These are phyloP conservation scores for Busseola fusca DNA, from an alignment of 2,888 invertebrate genomes.

Conservation along the genomic window DNA sequence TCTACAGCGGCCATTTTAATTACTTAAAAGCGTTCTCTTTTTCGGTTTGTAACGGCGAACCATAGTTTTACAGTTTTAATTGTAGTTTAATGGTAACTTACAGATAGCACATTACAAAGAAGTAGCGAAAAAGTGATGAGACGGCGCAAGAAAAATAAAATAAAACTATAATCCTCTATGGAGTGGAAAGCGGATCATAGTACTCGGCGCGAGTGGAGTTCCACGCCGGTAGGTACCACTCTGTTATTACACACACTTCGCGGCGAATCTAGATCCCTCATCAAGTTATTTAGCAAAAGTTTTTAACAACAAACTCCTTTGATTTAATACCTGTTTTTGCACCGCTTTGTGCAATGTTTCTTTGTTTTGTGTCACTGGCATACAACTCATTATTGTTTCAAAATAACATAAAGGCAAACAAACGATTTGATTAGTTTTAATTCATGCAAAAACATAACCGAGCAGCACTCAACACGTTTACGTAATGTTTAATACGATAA, in stretches of 20 bases:
- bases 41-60: constrained; percentile 76
- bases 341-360: not conserved
- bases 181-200: constrained; percentile 52
- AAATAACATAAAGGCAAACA: constrained; percentile 56
- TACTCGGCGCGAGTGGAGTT: constrained; percentile 30
- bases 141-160: constrained; percentile 43
- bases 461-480: constrained; percentile 67
- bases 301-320: constrained; percentile 10
- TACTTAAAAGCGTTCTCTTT: constrained; percentile 74
- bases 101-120: constrained; percentile 62
- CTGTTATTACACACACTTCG: constrained; percentile 53
- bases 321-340: constrained; percentile 22
- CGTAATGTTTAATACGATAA: constrained; percentile 74
- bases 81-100: constrained; percentile 65
- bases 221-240: constrained; percentile 49
- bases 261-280: constrained; percentile 28
- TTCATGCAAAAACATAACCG: constrained; percentile 68
- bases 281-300: constrained; percentile 19
- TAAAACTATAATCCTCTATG: constrained; percentile 40
- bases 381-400: constrained; percentile 26
- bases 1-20: constrained; percentile 68
- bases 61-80: constrained; percentile 70
- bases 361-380: constrained; percentile 14
- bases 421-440: constrained; percentile 62
- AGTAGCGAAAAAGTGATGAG: constrained; percentile 57